Percentiles rank a stretch among this genome's conserved stretches.
phyloP scores from a whole-genome alignment of 2,113 vertebrate genomes.

The Pseudonaja textilis region DNA sequence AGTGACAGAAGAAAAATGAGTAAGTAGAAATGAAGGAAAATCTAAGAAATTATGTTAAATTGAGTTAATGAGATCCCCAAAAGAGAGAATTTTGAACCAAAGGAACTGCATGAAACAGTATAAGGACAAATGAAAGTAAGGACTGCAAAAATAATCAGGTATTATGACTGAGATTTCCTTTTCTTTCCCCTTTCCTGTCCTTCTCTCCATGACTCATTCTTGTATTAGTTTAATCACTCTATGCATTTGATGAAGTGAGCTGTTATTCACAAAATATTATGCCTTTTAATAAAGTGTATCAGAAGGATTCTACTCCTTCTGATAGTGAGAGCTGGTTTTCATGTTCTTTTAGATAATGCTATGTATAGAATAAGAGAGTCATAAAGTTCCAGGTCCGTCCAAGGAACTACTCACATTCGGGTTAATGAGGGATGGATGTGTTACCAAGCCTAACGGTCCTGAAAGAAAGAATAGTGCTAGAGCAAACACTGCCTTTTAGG shows the following conservation, averaged over 20 bases:
- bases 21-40: background rate
- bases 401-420: background rate
- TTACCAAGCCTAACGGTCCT: constrained; percentile 17
- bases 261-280: background rate
- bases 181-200: background rate
- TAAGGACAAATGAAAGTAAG: background rate
- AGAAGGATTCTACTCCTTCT: background rate
- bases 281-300: background rate
- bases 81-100: background rate
- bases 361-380: background rate
- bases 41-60: background rate
- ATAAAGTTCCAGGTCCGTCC: background rate
- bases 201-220: background rate
- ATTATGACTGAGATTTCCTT: background rate
- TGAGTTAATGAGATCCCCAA: background rate
- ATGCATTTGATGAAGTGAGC: background rate
- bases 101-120: background rate
- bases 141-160: background rate
- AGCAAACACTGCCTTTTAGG: background rate
- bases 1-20: background rate
- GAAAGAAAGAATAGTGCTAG: background rate
- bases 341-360: background rate
- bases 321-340: background rate
- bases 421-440: background rate
- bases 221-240: background rate